Evolutionary conservation across 1,140 invertebrate species (phyloP).

Genomic region (Neotoxoptera formosana): DNA sequence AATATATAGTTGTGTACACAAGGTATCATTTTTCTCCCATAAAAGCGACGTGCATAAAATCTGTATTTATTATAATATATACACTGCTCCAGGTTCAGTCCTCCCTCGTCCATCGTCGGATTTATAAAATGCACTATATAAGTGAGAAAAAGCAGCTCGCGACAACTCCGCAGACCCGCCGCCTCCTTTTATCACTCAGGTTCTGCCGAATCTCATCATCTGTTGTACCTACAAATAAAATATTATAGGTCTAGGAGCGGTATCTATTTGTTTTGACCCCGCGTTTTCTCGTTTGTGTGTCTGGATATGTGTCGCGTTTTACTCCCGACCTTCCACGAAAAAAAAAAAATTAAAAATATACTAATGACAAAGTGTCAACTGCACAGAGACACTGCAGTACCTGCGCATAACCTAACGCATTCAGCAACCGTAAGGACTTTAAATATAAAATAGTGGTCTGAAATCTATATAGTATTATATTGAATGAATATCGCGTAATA

Average conservation of each 20-base stretch:
- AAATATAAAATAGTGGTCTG: too few relatives aligned
- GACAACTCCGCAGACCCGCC: too few relatives aligned
- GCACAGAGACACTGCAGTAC: not conserved
- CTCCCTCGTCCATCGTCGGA: not conserved
- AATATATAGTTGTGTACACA: not conserved
- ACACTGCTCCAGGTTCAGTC: not conserved
- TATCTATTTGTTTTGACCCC: not conserved
- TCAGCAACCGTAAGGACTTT: too few relatives aligned
- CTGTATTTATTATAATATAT: constrained; percentile 29
- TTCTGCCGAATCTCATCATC: not conserved
- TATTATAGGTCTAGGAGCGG: too few relatives aligned
- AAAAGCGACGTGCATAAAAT: constrained; percentile 42
- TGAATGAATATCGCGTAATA: too few relatives aligned
- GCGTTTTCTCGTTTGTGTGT: not conserved
- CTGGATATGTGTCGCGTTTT: not conserved
- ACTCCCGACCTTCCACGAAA: not conserved
- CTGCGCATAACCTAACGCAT: too few relatives aligned
- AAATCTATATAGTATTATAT: too few relatives aligned
- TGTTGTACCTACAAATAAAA: not conserved
- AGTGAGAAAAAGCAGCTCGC: not conserved
- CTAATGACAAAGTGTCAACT: not conserved
- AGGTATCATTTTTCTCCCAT: constrained; percentile 29
- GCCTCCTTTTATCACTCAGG: too few relatives aligned
- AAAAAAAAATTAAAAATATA: not conserved
- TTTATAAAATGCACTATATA: not conserved